Base-by-base conservation (phyloP, 1,140 invertebrate genomes). In the Scaptomyza montana region DNA sequence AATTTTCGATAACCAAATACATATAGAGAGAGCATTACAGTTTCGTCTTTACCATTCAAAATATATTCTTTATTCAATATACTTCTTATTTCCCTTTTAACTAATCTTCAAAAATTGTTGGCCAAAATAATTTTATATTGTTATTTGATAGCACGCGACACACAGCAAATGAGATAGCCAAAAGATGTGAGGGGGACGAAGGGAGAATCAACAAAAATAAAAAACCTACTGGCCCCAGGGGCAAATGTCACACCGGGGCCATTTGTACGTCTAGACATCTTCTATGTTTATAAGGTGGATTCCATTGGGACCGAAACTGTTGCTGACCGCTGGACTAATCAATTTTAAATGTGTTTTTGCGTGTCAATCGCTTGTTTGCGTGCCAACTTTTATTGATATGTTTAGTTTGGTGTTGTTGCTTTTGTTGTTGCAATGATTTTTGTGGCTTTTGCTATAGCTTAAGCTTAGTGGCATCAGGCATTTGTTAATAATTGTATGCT, bases 271-370 rank as follows among this genome's bases (percentile, higher is more conserved):
- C 78, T 82, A 86, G 84, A 86, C 75, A 51, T 86, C 72, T 74
- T 70, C 72, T 74, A 70, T 74, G 62, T 28, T 53, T 66, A 54
- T 59, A 55, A 25, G 19, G 12, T n/a, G 59, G 41, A 53, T 49
- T 54, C 67, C 41, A 62, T 30, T 39, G 28, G 39, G 62, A 49
- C 64, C 56, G 56, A 33, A 25, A 25, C 21, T 25, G 21, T 4
- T 43, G 45, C 60, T 65, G 76, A 72, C 80, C 78, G 62, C 39
- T 43, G 79, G 77, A 36, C 84, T 89, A 89, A 89, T 89, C 84
- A 89, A 89, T 89, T 89, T 89, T 89, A 89, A 89, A 89, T 89
- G 84, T 89, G 77, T 89, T 89, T 89, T 89, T 89, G 84, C 84
- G 84, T 89, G 84, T 89, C 84, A 89, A 89, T 89, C 80, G 85